Evolutionary conservation across 1,140 invertebrate genomes (phyloP).

Genomic region (Berghia stephanieae): DNA sequence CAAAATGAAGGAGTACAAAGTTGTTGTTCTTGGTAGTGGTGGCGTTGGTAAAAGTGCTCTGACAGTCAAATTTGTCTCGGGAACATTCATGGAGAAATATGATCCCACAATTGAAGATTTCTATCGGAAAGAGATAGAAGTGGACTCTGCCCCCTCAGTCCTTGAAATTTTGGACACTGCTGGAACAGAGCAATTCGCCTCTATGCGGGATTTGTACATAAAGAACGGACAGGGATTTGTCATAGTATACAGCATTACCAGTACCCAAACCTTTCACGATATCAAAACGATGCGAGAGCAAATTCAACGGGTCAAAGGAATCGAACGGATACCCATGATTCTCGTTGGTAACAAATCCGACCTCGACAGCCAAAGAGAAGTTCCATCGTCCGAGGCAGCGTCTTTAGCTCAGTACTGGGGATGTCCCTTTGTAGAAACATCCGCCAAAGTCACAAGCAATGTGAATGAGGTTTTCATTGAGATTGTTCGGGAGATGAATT

Average conservation of each 20-base stretch:
- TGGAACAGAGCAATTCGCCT: slow-evolving; percentile 78
- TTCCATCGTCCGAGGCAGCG: slow-evolving; percentile 78
- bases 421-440: slow-evolving; percentile 96
- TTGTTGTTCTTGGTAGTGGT: slow-evolving; percentile 96
- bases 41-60: slow-evolving; percentile 97
- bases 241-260: slow-evolving; percentile 94
- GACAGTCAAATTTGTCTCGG: slow-evolving; percentile 98
- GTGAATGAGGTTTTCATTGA: slow-evolving; percentile 99
- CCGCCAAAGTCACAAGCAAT: slow-evolving; percentile 94
- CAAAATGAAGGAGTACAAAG: slow-evolving; percentile 97
- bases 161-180: slow-evolving; percentile 99
- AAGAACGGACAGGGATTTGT: slow-evolving; percentile 85
- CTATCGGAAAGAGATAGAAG: slow-evolving; percentile 97
- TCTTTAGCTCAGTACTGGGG: slow-evolving; percentile 89
- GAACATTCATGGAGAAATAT: slow-evolving; percentile 99
- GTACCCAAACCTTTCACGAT: slow-evolving; percentile 93
- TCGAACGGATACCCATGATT: slow-evolving; percentile 91
- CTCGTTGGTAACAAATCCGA: slow-evolving; percentile 94
- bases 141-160: slow-evolving; percentile 96
- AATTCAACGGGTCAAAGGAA: slow-evolving; percentile 95
- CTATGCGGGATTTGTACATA: slow-evolving; percentile 71
- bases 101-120: slow-evolving; percentile 98
- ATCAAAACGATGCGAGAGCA: slow-evolving; percentile 95
- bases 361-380: slow-evolving; percentile 90
- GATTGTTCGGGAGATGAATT: slow-evolving; percentile 97